Base-by-base conservation (phyloP, 2,113 vertebrate genomes). In the Oncorhynchus nerka region DNA sequence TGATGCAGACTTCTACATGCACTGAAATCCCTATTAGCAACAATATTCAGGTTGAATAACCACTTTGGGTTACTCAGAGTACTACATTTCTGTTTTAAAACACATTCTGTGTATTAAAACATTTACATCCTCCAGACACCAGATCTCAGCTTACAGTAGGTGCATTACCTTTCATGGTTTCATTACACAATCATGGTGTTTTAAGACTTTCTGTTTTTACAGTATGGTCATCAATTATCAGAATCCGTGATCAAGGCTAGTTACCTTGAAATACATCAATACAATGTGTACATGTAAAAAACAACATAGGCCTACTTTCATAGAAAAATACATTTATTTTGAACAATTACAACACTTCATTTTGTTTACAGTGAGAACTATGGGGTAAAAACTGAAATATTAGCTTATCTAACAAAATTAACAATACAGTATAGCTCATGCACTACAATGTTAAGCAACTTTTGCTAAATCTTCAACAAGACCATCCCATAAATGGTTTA, bases 261-360 rank as follows among this genome's bases (percentile, higher is more conserved):
- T 48, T 8, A 19, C 9, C 28, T 70, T 12, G n/a, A 20, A 64
- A 28, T 30, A 30, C 13, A 20, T 19, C 26, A 11, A 28, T 30
- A 49, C 9, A 71, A n/a, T 11, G 69, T 49, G 19, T 26, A 77
- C 24, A 59, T 74, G 26, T 57, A 62, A 55, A 55, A 24, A 28
- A 30, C 16, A 68, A 70, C 19, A 72, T 34, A 72, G 45, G 65
- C 70, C 79, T 59, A 59, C 61, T 76, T 84, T 66, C 75, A 83
- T 93, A 89, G 77, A 93, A 92, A 93, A 93, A 93, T 92, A 92
- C 91, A 92, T 93, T 93, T 93, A 93, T 93, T 93, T 85, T 79
- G 75, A 91, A 93, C 91, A 91, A 76, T 91, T 90, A 89, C 77
- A 88, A 91, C 90, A 90, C 89, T 88, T 79, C 73, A 81, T 89